Base-by-base conservation (phyloP, 2,888 invertebrate genomes). In the Drosophila tripunctata region DNA sequence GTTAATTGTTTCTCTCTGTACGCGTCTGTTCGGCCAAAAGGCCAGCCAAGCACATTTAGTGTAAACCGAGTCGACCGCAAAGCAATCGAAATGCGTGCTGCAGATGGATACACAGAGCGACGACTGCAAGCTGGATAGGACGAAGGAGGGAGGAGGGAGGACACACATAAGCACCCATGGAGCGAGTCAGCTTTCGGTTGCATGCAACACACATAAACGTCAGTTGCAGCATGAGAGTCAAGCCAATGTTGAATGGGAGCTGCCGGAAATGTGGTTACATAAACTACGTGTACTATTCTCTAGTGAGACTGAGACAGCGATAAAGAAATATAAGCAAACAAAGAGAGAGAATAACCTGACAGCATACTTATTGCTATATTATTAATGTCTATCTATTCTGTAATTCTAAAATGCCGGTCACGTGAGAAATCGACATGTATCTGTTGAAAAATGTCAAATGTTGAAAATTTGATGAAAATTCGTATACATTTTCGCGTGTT, bases 1-100 rank as follows among this genome's bases (percentile, higher is more conserved):
- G 48, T 27, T 35, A n/a, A 35, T 40, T 33, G 48, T 8, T 17
- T 45, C 30, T 22, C 36, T 50, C 12, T 38, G 12, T 17, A 7
- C 35, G 6, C 10, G 17, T 24, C 35, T 19, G 36, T 24, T 65
- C 27, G 8, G 10, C 2, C 27, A 10, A 54, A 63, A 76, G 61
- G 74, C 80, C 85, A 71, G 85, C 84, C 68, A 79, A 68, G 78
- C 71, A 63, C 70, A 81, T 87, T 87, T 67, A 68, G 82, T 71
- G 85, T 82, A 78, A 78, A 67, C 67, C 79, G 66, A 78, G 30
- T 70, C 52, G 56, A 82, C 88, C 81, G 67, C 83, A 82, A 82
- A 60, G 79, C 83, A 85, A 85, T 87, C 70, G 86, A 75, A 75
- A 73, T 85, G 76, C 74, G 74, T 66, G 41, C 40, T 56, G 44